phyloP scores from a whole-genome alignment of 2,113 vertebrate species.

The Taurulus bubalis region DNA sequence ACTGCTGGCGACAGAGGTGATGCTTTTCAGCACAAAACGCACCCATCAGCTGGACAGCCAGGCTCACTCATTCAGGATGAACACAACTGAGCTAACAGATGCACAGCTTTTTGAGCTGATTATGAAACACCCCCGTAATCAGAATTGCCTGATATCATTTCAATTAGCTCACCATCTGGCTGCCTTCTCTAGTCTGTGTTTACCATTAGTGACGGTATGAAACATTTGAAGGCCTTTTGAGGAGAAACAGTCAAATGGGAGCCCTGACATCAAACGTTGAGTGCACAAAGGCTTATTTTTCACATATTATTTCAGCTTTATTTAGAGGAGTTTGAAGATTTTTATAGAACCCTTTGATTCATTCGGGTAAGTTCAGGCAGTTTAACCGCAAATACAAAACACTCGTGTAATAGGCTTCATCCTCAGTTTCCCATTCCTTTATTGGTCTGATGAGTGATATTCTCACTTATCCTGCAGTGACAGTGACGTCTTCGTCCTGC shows the following conservation, averaged over 20 bases:
- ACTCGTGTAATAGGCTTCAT: background rate
- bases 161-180: slow-evolving; percentile 47
- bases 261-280: background rate
- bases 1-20: background rate
- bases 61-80: background rate
- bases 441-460: background rate
- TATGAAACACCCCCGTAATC: slow-evolving; percentile 24
- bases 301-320: background rate
- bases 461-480: background rate
- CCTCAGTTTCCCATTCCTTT: background rate
- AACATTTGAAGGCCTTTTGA: slow-evolving; percentile 8
- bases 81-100: slow-evolving; percentile 38
- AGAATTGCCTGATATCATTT: slow-evolving; percentile 27
- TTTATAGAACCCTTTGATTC: background rate
- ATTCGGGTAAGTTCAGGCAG: background rate
- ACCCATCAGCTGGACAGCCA: background rate
- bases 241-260: background rate
- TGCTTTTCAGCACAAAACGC: background rate
- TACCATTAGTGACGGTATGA: slow-evolving; percentile 24
- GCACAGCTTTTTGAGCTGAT: slow-evolving; percentile 36
- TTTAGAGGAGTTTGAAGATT: background rate
- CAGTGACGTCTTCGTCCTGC: background rate
- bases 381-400: background rate
- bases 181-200: slow-evolving; percentile 23
- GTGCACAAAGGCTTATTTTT: background rate